Evolutionary conservation across 2,888 invertebrate genomes (phyloP), one percentile per base, ranked within the genome.

Genomic region (Corbicula japonica): DNA sequence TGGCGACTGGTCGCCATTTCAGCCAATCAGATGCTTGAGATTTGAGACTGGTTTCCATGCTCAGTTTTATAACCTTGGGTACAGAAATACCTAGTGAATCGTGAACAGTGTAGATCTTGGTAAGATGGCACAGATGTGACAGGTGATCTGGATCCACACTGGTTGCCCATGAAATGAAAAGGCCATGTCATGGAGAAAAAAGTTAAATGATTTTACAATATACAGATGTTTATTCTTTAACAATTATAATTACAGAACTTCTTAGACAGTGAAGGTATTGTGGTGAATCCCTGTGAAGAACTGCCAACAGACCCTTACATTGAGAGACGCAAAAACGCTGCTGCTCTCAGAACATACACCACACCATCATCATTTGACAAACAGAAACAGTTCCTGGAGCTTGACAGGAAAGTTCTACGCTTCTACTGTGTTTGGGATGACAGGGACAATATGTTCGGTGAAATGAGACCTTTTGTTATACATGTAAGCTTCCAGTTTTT

Each of bases 181-280:
- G 10, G 41, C 41, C 10, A 41, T 41, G 10, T 10, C 10, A 41
- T 41, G 41, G 10, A 12, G 41, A 41, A 41, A 41, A 18, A 12
- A 41, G 18, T 41, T 41, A 12, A 41, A 12, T 10, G 41, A 41
- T 12, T 41, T 18, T 41, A 12, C 10, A 41, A 12, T 12, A 41
- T 41, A 41, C 41, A 41, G 10, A 12, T 41, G 18, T 41, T 12
- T 12, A 41, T 41, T 41, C 41, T 41, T 41, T 12, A 12, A 18
- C 41, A 41, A 12, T 10, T 10, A 50, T 38, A 30, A 21, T 68
- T 46, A 28, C 91, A 96, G 96, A 96, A 97, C 94, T 98, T 96
- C 94, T 93, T 97, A 91, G 95, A 95, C 80, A 97, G 97, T 86
- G 97, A 97, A 94, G 98, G 98, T 0, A 94, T 98, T 63, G 96